Percentiles rank a stretch among this genome's conserved stretches.
phyloP scores from a whole-genome alignment of 2,888 invertebrate species.

The Chaetogeoica ovagalla region DNA sequence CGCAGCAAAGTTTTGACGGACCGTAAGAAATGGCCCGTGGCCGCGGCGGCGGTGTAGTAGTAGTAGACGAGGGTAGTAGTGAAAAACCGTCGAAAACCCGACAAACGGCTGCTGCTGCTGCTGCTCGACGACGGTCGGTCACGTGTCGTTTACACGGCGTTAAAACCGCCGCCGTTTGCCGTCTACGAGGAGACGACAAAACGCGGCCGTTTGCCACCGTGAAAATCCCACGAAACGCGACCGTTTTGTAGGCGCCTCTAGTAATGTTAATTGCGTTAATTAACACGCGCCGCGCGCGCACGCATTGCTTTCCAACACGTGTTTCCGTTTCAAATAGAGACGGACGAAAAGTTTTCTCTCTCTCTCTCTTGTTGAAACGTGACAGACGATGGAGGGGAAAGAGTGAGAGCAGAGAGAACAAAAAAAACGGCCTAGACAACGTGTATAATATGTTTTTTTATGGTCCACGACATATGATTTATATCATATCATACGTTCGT shows the following conservation, averaged over 20 bases:
- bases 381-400: too few species aligned
- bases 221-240: slow-evolving; percentile 15
- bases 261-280: slow-evolving; percentile 46
- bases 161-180: background rate
- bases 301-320: slow-evolving; percentile 24
- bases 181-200: background rate
- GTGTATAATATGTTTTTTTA: too few species aligned
- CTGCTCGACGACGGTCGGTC: slow-evolving; percentile 25
- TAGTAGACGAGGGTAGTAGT: background rate
- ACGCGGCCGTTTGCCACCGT: background rate
- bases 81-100: slow-evolving; percentile 4
- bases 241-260: slow-evolving; percentile 28
- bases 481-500: too few species aligned
- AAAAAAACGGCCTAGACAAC: too few species aligned
- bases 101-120: slow-evolving; percentile 34
- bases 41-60: background rate
- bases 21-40: slow-evolving; percentile 40
- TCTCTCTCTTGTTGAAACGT: too few species aligned
- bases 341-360: background rate
- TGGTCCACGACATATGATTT: too few species aligned
- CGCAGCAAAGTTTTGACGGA: slow-evolving; percentile 7
- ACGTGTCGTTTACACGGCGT: slow-evolving; percentile 48
- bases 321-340: slow-evolving; percentile 40
- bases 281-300: slow-evolving; percentile 27
- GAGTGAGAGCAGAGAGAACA: too few species aligned